A percentile compares a stretch with the other conserved stretches of the same genome.
Conservation (phyloP, 2,797 vertebrate genomes). For the Tolypeutes matacus region DNA sequence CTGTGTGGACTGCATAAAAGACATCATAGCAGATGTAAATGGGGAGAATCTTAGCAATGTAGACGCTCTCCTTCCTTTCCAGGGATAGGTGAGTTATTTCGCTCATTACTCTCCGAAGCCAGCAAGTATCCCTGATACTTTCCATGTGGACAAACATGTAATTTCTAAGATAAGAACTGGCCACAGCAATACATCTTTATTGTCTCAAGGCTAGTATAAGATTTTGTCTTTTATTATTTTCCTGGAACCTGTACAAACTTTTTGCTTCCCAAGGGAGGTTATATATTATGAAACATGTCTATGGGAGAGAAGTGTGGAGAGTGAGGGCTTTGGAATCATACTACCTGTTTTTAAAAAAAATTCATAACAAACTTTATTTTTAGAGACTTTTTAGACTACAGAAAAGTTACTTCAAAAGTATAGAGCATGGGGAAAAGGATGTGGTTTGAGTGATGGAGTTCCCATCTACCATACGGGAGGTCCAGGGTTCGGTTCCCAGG, state of each 20-base stretch:
- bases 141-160: not conserved
- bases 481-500: no score
- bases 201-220: not conserved
- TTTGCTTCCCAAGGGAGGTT: no score
- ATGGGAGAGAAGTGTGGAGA: no score
- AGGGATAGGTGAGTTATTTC: not conserved
- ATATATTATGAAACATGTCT: no score
- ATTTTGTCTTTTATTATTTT: not conserved
- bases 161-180: not conserved
- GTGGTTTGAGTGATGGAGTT: no score
- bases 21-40: not conserved
- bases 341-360: no score
- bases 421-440: no score
- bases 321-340: no score
- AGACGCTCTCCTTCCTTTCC: conserved; percentile 38
- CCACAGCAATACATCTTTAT: not conserved
- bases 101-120: not conserved
- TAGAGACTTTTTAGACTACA: no score
- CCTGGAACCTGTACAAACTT: not conserved
- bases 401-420: no score
- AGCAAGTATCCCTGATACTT: not conserved
- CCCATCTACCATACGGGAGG: no score
- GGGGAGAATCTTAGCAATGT: not conserved
- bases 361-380: no score
- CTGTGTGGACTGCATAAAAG: not conserved